A percentile compares a stretch with the other conserved stretches of the same genome.
These are phyloP conservation scores for Psilopsiagon aurifrons DNA, from an alignment of 2,113 vertebrate genomes.

Conservation along the genomic window DNA sequence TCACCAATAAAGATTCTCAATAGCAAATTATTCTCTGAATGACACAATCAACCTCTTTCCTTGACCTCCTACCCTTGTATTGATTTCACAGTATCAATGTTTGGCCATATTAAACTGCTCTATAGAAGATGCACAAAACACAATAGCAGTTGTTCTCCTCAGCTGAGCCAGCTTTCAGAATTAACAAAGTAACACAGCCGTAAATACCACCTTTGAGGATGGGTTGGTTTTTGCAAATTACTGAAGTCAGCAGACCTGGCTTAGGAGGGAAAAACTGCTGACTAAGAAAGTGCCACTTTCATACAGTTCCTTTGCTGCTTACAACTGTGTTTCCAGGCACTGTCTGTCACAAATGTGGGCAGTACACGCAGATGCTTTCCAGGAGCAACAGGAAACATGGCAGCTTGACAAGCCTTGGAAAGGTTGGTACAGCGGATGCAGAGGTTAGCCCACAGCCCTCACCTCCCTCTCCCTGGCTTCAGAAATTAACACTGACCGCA, in stretches of 20 bases:
- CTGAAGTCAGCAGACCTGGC: not conserved
- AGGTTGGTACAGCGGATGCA: not conserved
- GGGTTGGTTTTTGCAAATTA: not conserved
- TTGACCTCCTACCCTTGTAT: not conserved
- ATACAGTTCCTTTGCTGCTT: not conserved
- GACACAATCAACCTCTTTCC: not conserved
- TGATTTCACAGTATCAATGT: not conserved
- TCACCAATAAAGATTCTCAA: not conserved
- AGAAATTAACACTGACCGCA: not conserved
- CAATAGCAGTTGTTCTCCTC: not conserved
- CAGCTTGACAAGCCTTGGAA: not conserved
- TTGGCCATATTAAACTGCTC: not conserved
- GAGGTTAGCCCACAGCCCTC: not conserved
- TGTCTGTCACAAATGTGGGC: not conserved
- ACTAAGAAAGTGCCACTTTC: not conserved
- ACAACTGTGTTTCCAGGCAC: not conserved
- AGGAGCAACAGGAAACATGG: not conserved
- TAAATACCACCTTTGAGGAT: not conserved
- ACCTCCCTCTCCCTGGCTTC: not conserved
- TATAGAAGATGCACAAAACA: not conserved
- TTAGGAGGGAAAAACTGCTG: not conserved
- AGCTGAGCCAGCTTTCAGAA: not conserved
- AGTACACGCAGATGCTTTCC: not conserved
- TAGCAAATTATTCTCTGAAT: not conserved
- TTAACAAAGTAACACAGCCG: not conserved